Percentiles rank a stretch among this genome's conserved stretches.
Conservation (phyloP, 2,888 invertebrate genomes). For the Amiota mariae region DNA sequence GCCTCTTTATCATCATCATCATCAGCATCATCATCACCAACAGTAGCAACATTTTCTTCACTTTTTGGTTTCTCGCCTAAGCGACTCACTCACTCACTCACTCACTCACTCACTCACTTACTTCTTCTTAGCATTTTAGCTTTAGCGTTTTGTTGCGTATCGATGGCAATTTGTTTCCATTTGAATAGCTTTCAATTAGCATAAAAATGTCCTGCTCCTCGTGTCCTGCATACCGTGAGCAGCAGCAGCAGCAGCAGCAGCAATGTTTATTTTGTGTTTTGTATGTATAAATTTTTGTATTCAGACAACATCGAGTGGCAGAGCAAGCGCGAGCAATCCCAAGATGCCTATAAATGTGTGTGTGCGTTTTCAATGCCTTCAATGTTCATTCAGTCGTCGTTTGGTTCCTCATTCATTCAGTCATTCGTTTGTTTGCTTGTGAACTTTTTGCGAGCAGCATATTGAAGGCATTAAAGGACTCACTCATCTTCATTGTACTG, state of each 20-base stretch:
- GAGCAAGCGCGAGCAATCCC: constrained; percentile 45
- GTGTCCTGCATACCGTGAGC: constrained; percentile 6
- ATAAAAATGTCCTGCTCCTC: constrained; percentile 66
- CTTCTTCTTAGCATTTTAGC: background rate
- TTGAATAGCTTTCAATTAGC: constrained; percentile 70
- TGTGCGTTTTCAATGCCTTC: background rate
- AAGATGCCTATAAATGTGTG: constrained; percentile 52
- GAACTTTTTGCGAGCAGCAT: background rate
- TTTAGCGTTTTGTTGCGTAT: constrained; percentile 33
- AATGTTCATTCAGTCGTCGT: background rate
- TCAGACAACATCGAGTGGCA: background rate
- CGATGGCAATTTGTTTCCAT: constrained; percentile 61
- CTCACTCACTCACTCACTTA: no score
- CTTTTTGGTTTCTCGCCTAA: background rate
- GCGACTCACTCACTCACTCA: background rate
- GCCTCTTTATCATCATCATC: no score
- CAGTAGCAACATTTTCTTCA: no score
- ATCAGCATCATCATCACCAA: no score
- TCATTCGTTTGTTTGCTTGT: background rate
- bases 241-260: no score
- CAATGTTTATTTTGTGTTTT: constrained; percentile 30
- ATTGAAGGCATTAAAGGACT: background rate
- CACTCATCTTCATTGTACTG: constrained; percentile 6
- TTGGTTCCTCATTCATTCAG: background rate
- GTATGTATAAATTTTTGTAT: no score